These are phyloP conservation scores for Acrocephalus arundinaceus DNA, from an alignment of 2,113 vertebrate genomes.

Conservation along the genomic window DNA sequence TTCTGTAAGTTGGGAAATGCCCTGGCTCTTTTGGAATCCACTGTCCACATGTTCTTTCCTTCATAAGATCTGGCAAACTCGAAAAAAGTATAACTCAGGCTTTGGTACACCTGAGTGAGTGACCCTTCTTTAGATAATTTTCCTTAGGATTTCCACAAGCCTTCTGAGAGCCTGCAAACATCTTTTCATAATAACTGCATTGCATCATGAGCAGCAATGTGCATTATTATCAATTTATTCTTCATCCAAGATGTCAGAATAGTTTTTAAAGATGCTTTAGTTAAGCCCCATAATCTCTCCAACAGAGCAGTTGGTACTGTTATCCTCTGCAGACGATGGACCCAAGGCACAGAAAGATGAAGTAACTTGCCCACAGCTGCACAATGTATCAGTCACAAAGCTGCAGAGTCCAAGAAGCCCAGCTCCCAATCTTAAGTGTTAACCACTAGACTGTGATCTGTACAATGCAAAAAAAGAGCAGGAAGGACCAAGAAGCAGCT, in stretches of 20 bases:
- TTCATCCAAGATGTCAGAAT: neutral
- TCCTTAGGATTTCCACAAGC: neutral
- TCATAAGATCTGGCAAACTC: neutral
- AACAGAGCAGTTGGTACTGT: neutral
- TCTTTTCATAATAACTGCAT: conserved; percentile 4
- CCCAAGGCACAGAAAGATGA: neutral
- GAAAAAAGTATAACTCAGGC: neutral
- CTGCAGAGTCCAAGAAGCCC: neutral
- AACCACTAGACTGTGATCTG: conserved; percentile 14
- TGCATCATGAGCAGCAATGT: neutral
- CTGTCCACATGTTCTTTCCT: neutral
- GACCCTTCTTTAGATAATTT: neutral
- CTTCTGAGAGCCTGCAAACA: neutral
- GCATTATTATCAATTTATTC: neutral
- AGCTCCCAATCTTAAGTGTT: neutral
- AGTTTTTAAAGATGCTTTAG: neutral
- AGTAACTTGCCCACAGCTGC: neutral
- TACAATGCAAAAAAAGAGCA: neutral
- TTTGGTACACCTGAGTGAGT: neutral
- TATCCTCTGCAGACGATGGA: neutral
- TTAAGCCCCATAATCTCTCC: neutral
- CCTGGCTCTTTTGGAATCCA: neutral
- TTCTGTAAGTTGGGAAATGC: neutral
- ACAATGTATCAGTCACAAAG: neutral
- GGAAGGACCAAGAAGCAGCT: neutral